Evolutionary conservation across 2,113 vertebrate species (phyloP), one percentile per base, ranked within the genome.

Genomic region (Ibidorhyncha struthersii): DNA sequence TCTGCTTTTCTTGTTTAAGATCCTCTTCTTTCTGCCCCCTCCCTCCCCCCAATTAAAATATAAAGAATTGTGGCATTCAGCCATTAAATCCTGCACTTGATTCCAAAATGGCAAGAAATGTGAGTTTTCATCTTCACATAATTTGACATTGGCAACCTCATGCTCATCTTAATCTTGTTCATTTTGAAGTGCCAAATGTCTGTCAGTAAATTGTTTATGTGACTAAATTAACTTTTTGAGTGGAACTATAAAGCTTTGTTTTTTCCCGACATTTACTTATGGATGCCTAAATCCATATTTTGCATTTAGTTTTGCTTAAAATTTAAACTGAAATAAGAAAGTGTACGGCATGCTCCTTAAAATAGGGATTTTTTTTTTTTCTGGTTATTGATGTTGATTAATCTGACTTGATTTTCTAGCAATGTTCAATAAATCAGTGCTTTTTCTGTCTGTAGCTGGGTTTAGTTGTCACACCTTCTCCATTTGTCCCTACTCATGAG

Each of bases 201-300:
- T 97, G 91, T 69, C 81, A 69, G 49, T 56, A 49, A 96, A 79
- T 85, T 89, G 52, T 89, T 97, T 62, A 10, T 90, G 86, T 71
- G 18, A 40, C 41, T 74, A 27, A 76, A 73, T 91, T 45, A 90
- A 87, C 86, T 85, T 82, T 61, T 59, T 56, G 32, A 50, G 58
- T 80, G 50, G 52, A 89, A 6, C 56, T 61, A 1, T 89, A 79
- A 84, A 91, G 73, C 65, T 84, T 86, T 82, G 56, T 0, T 14
- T 79, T 86, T 92, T 70, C 40, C 59, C 1, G 0, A 2, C 2
- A 0, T 83, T 83, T 74, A n/a, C 69, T 93, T 59, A 56, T 0
- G 52, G 76, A 59, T 95, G 38, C 67, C 90, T 82, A 79, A 86
- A 72, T 58, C 45, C 2, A 1, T 71, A 25, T 53, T 95, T 94